These are phyloP conservation scores for Clarias laeviceps DNA, from an alignment of 2,797 vertebrate genomes.

Conservation along the genomic window DNA sequence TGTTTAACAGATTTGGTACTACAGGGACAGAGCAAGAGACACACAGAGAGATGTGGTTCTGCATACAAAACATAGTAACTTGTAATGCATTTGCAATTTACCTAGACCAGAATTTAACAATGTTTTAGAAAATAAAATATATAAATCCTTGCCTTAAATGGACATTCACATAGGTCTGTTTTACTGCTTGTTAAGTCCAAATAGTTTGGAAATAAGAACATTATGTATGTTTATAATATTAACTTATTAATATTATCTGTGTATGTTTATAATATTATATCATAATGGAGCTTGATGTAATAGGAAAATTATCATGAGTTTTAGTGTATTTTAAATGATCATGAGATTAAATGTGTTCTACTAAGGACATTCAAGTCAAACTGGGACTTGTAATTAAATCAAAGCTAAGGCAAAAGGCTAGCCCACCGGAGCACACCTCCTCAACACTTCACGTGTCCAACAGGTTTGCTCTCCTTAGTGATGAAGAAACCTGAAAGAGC, in stretches of 20 bases:
- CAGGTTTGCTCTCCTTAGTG: no score
- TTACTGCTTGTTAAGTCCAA: not conserved
- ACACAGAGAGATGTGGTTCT: not conserved
- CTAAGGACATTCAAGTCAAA: no score
- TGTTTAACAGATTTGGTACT: not conserved
- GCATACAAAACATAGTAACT: not conserved
- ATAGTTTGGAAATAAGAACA: not conserved
- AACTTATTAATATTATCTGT: not conserved
- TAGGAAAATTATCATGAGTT: not conserved
- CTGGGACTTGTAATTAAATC: no score
- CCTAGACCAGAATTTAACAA: not conserved
- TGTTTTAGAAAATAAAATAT: not conserved
- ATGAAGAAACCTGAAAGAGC: no score
- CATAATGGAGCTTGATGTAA: not conserved
- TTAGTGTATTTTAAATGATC: not conserved
- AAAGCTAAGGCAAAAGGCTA: no score
- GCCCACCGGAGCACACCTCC: no score
- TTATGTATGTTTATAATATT: not conserved
- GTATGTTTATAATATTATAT: not conserved
- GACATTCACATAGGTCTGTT: not conserved
- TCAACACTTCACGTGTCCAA: no score
- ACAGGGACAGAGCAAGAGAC: not conserved
- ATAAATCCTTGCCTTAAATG: not conserved
- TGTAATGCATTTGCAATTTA: not conserved
- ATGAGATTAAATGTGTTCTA: not conserved